phyloP scores from a whole-genome alignment of 2,888 invertebrate species.

The Pollenia griseotomentosa region DNA sequence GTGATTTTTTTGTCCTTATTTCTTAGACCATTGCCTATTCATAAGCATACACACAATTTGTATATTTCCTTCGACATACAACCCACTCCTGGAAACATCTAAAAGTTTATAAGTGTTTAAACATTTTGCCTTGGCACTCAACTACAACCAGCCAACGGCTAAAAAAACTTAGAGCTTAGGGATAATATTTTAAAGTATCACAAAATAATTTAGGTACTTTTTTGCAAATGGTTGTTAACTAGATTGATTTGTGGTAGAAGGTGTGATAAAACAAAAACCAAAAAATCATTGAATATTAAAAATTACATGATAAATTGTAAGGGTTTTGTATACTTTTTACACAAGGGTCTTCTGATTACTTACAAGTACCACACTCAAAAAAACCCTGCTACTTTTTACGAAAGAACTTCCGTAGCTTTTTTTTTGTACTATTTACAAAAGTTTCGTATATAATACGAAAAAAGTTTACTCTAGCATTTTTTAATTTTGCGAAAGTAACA shows the following conservation, averaged over 20 bases:
- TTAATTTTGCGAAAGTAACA: too few relatives aligned
- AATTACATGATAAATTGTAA: not conserved
- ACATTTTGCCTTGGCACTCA: constrained; percentile 74
- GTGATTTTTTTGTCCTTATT: not conserved
- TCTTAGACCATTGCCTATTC: not conserved
- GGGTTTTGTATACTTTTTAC: not conserved
- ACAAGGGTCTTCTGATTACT: not conserved
- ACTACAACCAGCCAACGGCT: constrained; percentile 60
- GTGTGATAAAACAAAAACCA: not conserved
- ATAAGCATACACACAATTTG: not conserved
- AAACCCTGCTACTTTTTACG: too few relatives aligned
- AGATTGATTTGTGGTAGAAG: not conserved
- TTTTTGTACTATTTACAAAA: too few relatives aligned
- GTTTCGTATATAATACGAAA: too few relatives aligned
- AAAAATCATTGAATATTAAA: not conserved
- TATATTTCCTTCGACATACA: constrained; percentile 29
- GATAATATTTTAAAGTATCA: constrained; percentile 9
- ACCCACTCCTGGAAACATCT: constrained; percentile 31
- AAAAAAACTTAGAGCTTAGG: constrained; percentile 49
- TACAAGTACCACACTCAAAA: too few relatives aligned
- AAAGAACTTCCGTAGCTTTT: too few relatives aligned
- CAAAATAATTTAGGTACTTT: constrained; percentile 39
- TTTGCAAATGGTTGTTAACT: not conserved
- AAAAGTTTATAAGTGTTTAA: constrained; percentile 66
- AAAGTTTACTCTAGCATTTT: too few relatives aligned